phyloP scores from a whole-genome alignment of 2,113 vertebrate genomes.

The Xyliphius kryptos region DNA sequence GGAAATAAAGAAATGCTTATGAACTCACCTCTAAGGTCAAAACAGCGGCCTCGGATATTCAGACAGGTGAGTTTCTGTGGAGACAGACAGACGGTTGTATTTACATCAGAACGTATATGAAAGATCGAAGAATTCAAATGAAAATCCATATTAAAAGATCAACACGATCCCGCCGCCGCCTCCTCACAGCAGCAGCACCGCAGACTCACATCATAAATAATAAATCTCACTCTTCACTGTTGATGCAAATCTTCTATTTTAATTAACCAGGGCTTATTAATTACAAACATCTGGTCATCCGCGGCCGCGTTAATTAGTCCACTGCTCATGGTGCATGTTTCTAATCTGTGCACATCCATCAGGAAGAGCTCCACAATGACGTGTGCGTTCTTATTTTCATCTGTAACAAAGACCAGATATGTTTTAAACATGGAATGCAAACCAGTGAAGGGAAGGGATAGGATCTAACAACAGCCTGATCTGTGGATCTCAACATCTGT shows the following conservation, averaged over 20 bases:
- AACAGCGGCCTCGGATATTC: constrained; percentile 54
- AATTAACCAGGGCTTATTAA: constrained; percentile 67
- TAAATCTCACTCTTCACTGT: constrained; percentile 60
- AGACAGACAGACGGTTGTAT: not conserved
- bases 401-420: no score
- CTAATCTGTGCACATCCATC: not conserved
- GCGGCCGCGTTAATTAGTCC: constrained; percentile 62
- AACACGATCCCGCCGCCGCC: no score
- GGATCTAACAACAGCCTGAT: no score
- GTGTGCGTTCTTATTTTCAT: no score
- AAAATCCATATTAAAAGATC: no score
- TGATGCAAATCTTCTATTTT: constrained; percentile 55
- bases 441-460: no score
- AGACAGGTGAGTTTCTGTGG: constrained; percentile 54
- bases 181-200: no score
- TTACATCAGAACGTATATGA: not conserved
- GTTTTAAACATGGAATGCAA: no score
- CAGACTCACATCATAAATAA: constrained; percentile 52
- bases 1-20: not conserved
- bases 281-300: constrained; percentile 68
- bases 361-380: not conserved
- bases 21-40: constrained; percentile 67
- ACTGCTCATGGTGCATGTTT: constrained; percentile 16
- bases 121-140: no score
- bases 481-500: no score